Conservation (phyloP, 1,140 invertebrate species). For the Propsilocerus akamusi region DNA sequence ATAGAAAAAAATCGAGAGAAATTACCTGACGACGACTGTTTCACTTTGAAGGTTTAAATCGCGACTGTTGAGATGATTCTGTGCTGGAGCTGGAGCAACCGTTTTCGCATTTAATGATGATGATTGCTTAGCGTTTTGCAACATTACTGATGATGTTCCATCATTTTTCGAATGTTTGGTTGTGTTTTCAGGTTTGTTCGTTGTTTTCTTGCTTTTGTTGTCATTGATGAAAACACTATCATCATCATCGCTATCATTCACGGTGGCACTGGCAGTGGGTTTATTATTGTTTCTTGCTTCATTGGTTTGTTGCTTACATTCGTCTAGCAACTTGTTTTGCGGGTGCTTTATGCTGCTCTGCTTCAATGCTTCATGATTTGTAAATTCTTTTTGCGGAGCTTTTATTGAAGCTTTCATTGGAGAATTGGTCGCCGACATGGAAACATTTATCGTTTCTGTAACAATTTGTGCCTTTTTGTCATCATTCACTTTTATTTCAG, state of each 20-base stretch:
- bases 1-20: background rate
- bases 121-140: background rate
- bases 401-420: background rate
- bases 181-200: background rate
- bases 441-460: background rate
- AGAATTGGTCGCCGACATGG: background rate
- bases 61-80: background rate
- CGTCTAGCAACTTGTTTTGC: background rate
- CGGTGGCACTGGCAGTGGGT: background rate
- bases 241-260: background rate
- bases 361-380: background rate
- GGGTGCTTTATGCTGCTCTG: background rate
- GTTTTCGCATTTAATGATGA: background rate
- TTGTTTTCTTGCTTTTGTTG: background rate
- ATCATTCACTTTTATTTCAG: background rate
- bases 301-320: too few species aligned
- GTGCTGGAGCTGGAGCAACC: background rate
- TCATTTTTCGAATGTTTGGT: background rate
- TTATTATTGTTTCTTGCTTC: slow-evolving; percentile 1
- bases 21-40: background rate
- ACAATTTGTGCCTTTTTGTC: background rate
- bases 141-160: background rate
- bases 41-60: background rate
- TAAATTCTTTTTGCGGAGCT: background rate
- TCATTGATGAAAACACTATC: background rate